These are phyloP conservation scores for Rhynchonycteris naso DNA, from an alignment of 2,797 vertebrate species.

Conservation along the genomic window DNA sequence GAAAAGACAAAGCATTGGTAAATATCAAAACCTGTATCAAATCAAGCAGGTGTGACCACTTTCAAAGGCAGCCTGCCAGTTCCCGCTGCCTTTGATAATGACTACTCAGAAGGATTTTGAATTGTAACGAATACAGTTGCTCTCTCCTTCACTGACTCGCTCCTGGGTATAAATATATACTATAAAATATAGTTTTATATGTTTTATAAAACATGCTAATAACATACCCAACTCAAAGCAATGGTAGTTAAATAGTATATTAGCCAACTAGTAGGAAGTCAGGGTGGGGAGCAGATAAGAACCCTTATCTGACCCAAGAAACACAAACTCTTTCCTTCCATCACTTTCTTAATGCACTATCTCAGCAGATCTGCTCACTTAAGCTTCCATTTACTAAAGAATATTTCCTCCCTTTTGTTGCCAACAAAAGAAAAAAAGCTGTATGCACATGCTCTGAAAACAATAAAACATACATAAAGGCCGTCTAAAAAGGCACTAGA, in stretches of 20 bases:
- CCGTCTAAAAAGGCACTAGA: background rate
- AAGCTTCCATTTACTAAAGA: background rate
- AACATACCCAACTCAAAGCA: background rate
- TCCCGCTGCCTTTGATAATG: background rate
- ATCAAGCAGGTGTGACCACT: background rate
- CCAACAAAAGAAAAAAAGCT: background rate
- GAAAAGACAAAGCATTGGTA: background rate
- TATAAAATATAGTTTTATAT: background rate
- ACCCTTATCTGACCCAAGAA: background rate
- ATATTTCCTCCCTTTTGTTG: background rate
- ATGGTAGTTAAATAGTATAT: background rate
- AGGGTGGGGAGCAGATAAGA: background rate
- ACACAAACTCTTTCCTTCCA: background rate
- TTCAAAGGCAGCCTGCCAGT: background rate
- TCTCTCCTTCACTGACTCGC: background rate
- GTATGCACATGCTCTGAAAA: background rate
- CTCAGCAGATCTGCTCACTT: background rate
- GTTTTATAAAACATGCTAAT: background rate
- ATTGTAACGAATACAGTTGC: background rate
- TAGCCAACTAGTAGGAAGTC: background rate
- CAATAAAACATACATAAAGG: background rate
- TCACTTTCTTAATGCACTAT: background rate
- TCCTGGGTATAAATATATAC: background rate
- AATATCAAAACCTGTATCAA: background rate
- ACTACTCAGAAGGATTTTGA: background rate